Conservation (phyloP, 2,888 invertebrate genomes). For the Matsumyia berberina region DNA sequence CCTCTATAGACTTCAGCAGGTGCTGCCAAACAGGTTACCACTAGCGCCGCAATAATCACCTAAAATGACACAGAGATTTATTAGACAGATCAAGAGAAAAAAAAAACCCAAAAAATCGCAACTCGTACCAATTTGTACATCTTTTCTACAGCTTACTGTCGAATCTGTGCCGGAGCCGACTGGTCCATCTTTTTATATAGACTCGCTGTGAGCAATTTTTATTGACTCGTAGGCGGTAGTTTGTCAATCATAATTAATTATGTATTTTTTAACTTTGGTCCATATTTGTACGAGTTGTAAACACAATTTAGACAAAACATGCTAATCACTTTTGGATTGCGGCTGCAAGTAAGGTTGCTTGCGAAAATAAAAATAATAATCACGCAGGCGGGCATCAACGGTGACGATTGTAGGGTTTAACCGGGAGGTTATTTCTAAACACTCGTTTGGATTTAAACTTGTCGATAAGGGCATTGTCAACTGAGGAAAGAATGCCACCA, state of each 20-base stretch:
- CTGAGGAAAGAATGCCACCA: no score
- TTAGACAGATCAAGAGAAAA: neutral
- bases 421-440: neutral
- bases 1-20: slow-evolving; percentile 16
- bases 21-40: slow-evolving; percentile 22
- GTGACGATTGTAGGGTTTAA: slow-evolving; percentile 4
- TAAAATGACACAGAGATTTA: neutral
- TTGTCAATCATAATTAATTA: slow-evolving; percentile 42
- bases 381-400: neutral
- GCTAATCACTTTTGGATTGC: slow-evolving; percentile 33
- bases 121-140: slow-evolving; percentile 39
- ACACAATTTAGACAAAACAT: slow-evolving; percentile 55
- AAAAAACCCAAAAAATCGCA: neutral
- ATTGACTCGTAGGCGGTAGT: slow-evolving; percentile 18
- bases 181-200: slow-evolving; percentile 40
- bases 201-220: neutral
- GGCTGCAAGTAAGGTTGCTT: neutral
- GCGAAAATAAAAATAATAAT: slow-evolving; percentile 13
- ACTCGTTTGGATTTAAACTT: no score
- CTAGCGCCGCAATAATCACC: slow-evolving; percentile 17
- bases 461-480: no score
- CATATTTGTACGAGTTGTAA: slow-evolving; percentile 43
- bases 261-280: slow-evolving; percentile 49
- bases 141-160: neutral
- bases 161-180: neutral